Evolutionary conservation across 2,888 invertebrate species (phyloP).

Genomic region (Phrixothrix hirtus): DNA sequence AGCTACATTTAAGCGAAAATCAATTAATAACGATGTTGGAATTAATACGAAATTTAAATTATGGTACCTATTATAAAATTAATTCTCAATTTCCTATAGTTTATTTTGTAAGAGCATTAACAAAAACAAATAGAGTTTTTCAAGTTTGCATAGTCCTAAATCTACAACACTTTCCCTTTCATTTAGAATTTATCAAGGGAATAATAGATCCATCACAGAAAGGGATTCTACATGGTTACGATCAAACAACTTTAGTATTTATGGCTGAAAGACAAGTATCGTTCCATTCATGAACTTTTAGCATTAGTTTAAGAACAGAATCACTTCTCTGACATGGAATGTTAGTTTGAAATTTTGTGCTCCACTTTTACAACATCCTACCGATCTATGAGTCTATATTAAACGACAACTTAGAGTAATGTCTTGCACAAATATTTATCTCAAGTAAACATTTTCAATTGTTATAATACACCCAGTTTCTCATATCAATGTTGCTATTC

Average conservation of each 20-base stretch:
- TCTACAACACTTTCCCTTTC: background rate
- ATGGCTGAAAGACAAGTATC: background rate
- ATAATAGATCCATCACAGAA: background rate
- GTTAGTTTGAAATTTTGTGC: slow-evolving; percentile 8
- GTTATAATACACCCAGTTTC: no score
- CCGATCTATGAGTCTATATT: slow-evolving; percentile 2
- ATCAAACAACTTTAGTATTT: background rate
- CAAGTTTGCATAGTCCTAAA: no score
- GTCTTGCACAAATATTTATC: background rate
- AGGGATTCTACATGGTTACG: background rate
- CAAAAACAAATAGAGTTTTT: background rate
- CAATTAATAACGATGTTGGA: no score
- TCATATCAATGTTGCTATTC: no score
- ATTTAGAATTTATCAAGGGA: background rate
- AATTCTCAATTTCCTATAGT: no score
- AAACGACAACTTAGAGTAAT: slow-evolving; percentile 3
- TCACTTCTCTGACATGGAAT: background rate
- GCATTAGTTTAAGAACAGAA: slow-evolving; percentile 4
- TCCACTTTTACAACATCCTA: slow-evolving; percentile 2
- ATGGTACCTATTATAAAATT: no score
- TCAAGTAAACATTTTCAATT: no score
- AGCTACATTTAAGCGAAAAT: no score
- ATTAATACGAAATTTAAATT: no score
- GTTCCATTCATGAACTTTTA: slow-evolving; percentile 3
- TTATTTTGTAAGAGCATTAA: no score